Percentiles rank a stretch among this genome's conserved stretches.
phyloP scores from a whole-genome alignment of 2,113 vertebrate species.

The Oncorhynchus mykiss region DNA sequence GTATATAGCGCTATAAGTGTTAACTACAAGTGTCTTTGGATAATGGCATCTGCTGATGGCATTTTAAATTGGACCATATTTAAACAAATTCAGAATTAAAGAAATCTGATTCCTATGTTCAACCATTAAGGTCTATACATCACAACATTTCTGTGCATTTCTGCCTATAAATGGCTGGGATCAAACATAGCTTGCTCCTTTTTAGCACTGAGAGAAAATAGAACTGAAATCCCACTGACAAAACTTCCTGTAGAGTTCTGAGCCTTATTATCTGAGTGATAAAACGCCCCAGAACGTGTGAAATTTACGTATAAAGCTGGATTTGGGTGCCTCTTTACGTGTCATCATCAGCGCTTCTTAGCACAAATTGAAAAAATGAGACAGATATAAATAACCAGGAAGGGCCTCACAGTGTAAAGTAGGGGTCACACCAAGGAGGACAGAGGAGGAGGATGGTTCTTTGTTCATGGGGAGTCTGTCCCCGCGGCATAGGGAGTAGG shows the following conservation, averaged over 20 bases:
- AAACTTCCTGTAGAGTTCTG: not conserved
- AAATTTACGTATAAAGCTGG: constrained; percentile 29
- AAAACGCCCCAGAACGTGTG: constrained; percentile 7
- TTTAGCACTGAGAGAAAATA: not conserved
- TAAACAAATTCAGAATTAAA: too few relatives aligned
- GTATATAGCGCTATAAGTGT: too few relatives aligned
- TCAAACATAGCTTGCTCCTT: not conserved
- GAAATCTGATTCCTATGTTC: too few relatives aligned
- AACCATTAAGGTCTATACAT: too few relatives aligned
- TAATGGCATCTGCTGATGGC: too few relatives aligned
- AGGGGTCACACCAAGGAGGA: not conserved
- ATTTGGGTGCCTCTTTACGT: constrained; percentile 18
- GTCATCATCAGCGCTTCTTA: constrained; percentile 18
- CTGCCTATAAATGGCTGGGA: not conserved
- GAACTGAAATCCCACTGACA: not conserved
- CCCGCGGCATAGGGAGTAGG: not conserved
- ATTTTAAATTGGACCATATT: too few relatives aligned
- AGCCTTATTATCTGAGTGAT: not conserved
- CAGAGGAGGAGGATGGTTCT: not conserved
- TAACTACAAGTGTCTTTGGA: too few relatives aligned
- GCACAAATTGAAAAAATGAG: constrained; percentile 23
- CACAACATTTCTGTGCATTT: too few relatives aligned
- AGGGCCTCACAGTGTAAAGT: not conserved
- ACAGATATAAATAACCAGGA: constrained; percentile 48
- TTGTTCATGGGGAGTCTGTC: not conserved